Evolutionary conservation across 1,140 invertebrate species (phyloP), one percentile per base, ranked within the genome.

Genomic region (Drosophila pseudoobscura): DNA sequence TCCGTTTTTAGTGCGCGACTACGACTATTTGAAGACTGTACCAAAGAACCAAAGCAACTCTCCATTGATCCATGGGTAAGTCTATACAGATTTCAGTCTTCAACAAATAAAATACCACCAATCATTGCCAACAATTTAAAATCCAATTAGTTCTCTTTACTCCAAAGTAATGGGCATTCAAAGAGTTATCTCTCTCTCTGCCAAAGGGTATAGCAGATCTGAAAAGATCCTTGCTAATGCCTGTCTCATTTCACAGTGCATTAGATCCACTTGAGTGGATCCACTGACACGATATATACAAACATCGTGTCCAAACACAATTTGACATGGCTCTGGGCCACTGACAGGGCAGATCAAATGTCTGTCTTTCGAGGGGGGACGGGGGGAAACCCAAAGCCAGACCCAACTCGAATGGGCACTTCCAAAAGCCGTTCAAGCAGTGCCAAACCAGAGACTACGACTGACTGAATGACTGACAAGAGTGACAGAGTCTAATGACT

Each of bases 401-500:
- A 39, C 29, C 35, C 2, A 46, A 72, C 43, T 22, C 45, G 31
- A 17, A 50, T 26, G 22, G 26, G 53, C 59, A 63, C 20, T 3
- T 53, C 70, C 56, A 8, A 64, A 69, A 68, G 61, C 35, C 70
- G 22, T 57, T 49, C 47, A 74, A 56, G 47, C 70, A 60, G 41
- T 62, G 52, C 8, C 63, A 69, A 52, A 74, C 47, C 64, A 74
- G 70, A 72, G 71, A 64, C 35, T 39, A 3, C 8, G 24, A 26
- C 54, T 13, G 11, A 13, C 11, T 39, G 35, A 39, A 51, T 68
- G 63, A 74, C 47, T 74, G 71, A 74, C 70, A 74, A 75, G 70
- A 72, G 52, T 57, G 71, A 65, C 70, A 72, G 71, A 64, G 60
- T 65, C 71, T 58, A 74, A 74, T 74, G 71, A 74, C 71, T 74